Conservation (phyloP, 2,113 vertebrate genomes). For the Petromus typicus region DNA sequence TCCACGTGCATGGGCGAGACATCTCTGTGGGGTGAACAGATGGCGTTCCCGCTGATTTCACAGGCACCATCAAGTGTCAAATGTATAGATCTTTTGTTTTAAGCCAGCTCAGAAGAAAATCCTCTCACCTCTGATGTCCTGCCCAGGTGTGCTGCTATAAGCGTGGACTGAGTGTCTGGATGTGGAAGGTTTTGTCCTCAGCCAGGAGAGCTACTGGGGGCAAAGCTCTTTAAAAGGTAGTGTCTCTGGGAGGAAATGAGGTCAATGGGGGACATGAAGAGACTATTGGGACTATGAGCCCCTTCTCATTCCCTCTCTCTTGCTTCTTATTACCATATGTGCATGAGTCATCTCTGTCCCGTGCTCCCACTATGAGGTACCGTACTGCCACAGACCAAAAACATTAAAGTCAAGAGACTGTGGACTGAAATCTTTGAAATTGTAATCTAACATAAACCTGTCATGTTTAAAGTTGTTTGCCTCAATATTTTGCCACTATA, state of each 20-base stretch:
- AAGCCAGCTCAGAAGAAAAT: background rate
- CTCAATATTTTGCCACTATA: background rate
- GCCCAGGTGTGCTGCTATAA: background rate
- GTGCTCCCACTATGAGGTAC: no score
- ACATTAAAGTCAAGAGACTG: background rate
- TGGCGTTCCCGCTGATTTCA: background rate
- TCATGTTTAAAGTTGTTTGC: background rate
- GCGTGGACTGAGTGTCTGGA: background rate
- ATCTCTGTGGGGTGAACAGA: background rate
- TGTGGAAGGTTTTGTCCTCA: background rate
- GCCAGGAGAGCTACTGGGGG: no score
- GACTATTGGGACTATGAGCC: no score
- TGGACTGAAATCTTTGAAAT: no score
- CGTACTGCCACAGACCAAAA: background rate
- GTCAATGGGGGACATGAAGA: background rate
- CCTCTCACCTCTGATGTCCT: background rate
- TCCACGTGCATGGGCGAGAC: background rate
- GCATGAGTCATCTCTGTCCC: no score
- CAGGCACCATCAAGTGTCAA: background rate
- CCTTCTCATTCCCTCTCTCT: background rate
- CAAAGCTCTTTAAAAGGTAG: background rate
- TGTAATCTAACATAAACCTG: background rate
- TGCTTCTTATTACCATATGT: background rate
- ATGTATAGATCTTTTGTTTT: conserved; percentile 17
- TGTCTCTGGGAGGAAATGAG: no score